Evolutionary conservation across 2,888 invertebrate species (phyloP).

Genomic region (Sceliomorpha sp.): DNA sequence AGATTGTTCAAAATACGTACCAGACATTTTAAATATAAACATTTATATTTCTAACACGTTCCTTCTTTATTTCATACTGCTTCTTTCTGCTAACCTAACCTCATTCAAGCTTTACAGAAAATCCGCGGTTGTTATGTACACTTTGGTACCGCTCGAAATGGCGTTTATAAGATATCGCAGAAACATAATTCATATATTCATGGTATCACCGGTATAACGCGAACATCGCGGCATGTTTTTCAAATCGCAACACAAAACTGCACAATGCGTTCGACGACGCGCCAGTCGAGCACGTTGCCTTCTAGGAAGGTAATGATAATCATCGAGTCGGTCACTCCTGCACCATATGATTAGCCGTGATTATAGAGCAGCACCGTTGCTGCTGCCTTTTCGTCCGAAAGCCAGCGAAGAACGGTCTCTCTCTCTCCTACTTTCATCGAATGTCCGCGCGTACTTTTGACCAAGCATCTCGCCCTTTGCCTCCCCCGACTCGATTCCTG

Average conservation of each 20-base stretch:
- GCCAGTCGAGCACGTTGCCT: slow-evolving; percentile 40
- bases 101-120: too few relatives aligned
- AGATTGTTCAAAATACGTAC: too few relatives aligned
- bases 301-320: slow-evolving; percentile 61
- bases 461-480: slow-evolving; percentile 5
- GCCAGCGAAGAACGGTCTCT: slow-evolving; percentile 32
- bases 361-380: slow-evolving; percentile 60
- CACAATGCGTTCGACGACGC: slow-evolving; percentile 28
- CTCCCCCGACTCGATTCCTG: too few relatives aligned
- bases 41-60: too few relatives aligned
- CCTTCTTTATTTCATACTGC: too few relatives aligned
- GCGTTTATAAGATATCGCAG: too few relatives aligned
- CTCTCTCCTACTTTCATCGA: slow-evolving; percentile 45
- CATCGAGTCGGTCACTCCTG: slow-evolving; percentile 57
- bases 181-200: too few relatives aligned
- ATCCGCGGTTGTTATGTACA: too few relatives aligned
- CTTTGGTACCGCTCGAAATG: too few relatives aligned
- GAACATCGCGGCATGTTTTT: slow-evolving; percentile 22
- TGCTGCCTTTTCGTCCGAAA: slow-evolving; percentile 52
- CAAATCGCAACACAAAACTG: slow-evolving; percentile 4
- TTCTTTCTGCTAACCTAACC: too few relatives aligned
- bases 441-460: slow-evolving; percentile 17
- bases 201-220: too few relatives aligned
- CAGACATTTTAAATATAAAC: too few relatives aligned
- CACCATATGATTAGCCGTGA: slow-evolving; percentile 66